These are phyloP conservation scores for Polydrusus tereticollis DNA, from an alignment of 2,888 invertebrate species.

Conservation along the genomic window DNA sequence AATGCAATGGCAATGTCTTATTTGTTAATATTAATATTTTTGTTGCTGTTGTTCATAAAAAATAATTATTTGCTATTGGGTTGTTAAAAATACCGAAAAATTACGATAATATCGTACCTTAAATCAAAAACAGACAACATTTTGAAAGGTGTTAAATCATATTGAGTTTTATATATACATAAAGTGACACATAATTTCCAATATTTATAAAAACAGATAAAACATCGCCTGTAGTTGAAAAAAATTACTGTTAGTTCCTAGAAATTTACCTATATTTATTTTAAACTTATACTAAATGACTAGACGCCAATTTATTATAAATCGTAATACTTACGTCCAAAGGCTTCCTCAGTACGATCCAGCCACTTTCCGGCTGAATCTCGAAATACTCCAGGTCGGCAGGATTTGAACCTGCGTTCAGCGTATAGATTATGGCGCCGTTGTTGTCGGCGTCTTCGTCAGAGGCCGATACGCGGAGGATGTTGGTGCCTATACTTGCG, in stretches of 20 bases:
- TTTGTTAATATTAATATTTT: background rate
- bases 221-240: too few relatives aligned
- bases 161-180: too few relatives aligned
- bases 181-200: too few relatives aligned
- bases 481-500: slow-evolving; percentile 94
- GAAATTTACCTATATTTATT: background rate
- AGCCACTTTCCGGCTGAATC: slow-evolving; percentile 96
- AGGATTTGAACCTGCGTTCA: slow-evolving; percentile 90
- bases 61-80: background rate
- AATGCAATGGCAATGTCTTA: too few relatives aligned
- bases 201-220: too few relatives aligned
- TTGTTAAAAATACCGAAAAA: too few relatives aligned
- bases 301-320: background rate
- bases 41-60: background rate
- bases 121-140: too few relatives aligned
- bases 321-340: slow-evolving; percentile 89
- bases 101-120: too few relatives aligned
- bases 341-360: slow-evolving; percentile 95
- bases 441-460: slow-evolving; percentile 98
- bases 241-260: too few relatives aligned
- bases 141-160: too few relatives aligned
- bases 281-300: background rate
- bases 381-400: slow-evolving; percentile 95
- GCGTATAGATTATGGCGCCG: slow-evolving; percentile 92
- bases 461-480: slow-evolving; percentile 93